Evolutionary conservation across 2,888 invertebrate genomes (phyloP).

Genomic region (Pachycephus smyrnensis): DNA sequence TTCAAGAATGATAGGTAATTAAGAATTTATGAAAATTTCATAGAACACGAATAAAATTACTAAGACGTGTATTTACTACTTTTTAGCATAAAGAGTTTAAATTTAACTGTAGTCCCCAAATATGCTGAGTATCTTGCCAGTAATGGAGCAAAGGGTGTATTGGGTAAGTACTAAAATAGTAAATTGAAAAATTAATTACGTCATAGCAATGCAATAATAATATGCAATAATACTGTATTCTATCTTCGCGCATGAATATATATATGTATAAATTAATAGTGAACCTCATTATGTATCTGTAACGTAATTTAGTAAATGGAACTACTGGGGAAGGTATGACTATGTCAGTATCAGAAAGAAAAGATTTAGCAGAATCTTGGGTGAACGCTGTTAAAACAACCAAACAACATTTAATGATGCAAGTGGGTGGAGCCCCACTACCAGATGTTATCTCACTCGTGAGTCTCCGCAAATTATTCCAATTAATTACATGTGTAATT

Average conservation of each 20-base stretch:
- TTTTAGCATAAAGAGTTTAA: conserved; percentile 34
- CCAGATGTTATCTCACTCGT: conserved; percentile 79
- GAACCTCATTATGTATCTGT: no score
- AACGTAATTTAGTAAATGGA: conserved; percentile 75
- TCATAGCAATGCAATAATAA: no score
- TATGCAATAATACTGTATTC: no score
- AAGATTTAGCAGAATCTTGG: conserved; percentile 76
- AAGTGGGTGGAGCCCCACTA: conserved; percentile 78
- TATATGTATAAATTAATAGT: no score
- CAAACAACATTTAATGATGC: conserved; percentile 76
- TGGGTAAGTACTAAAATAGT: conserved; percentile 69
- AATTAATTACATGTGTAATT: no score
- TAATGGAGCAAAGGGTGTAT: conserved; percentile 74
- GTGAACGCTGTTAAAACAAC: conserved; percentile 69
- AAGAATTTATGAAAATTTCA: background rate
- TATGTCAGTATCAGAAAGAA: conserved; percentile 77
- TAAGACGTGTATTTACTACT: conserved; percentile 9
- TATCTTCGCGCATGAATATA: no score
- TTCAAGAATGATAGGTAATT: conserved; percentile 72
- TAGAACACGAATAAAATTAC: background rate
- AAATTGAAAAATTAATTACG: no score
- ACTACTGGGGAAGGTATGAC: conserved; percentile 83
- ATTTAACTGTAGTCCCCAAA: conserved; percentile 69
- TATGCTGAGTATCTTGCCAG: conserved; percentile 76
- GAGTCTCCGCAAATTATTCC: conserved; percentile 53